These are phyloP conservation scores for Sciurus niger DNA, from an alignment of 2,113 vertebrate species.

Conservation along the genomic window DNA sequence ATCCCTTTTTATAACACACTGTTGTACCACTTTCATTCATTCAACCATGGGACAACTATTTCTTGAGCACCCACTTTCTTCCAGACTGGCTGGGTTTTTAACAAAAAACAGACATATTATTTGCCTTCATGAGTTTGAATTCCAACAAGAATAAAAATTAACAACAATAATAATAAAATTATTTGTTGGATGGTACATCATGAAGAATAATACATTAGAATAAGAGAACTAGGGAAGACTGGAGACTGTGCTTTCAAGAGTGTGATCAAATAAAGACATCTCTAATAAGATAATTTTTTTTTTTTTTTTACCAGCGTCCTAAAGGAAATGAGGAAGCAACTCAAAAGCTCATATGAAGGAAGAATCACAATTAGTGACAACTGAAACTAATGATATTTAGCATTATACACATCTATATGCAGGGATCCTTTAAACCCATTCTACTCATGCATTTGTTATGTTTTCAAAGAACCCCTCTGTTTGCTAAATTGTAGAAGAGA, in stretches of 20 bases:
- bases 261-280: neutral
- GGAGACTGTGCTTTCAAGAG: neutral
- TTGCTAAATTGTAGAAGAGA: neutral
- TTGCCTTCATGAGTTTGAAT: neutral
- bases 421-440: neutral
- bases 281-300: neutral
- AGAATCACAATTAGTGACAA: neutral
- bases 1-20: neutral
- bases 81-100: neutral
- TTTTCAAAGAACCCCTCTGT: neutral
- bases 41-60: constrained; percentile 8
- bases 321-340: neutral
- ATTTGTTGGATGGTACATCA: neutral
- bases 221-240: neutral
- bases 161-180: neutral
- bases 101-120: neutral
- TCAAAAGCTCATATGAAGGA: neutral
- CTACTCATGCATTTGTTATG: neutral
- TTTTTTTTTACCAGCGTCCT: neutral
- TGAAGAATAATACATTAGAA: neutral
- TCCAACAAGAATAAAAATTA: neutral
- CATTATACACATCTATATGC: neutral
- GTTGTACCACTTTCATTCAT: neutral
- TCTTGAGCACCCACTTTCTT: neutral
- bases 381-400: neutral